phyloP scores from a whole-genome alignment of 2,888 invertebrate genomes.

The Tetramorium bicarinatum region DNA sequence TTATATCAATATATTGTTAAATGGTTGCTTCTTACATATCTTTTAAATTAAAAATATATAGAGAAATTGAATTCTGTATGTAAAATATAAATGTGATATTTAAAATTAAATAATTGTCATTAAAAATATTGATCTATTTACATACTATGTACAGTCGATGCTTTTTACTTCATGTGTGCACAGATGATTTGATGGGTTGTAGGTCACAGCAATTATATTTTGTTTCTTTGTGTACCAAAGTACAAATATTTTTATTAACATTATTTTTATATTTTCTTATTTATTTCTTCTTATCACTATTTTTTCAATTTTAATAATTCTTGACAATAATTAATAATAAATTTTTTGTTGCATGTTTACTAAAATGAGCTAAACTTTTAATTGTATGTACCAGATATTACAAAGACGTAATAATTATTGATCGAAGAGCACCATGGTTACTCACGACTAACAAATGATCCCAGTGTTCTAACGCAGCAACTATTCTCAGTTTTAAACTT shows the following conservation, averaged over 20 bases:
- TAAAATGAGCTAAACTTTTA: background rate
- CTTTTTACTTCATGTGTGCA: background rate
- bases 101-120: background rate
- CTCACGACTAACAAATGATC: background rate
- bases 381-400: background rate
- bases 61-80: background rate
- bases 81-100: background rate
- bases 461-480: background rate
- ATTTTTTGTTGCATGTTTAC: background rate
- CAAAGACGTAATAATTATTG: background rate
- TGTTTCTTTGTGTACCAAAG: background rate
- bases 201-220: background rate
- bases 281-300: background rate
- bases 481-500: background rate
- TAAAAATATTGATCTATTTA: background rate
- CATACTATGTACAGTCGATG: background rate
- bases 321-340: background rate
- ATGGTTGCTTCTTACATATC: too few species aligned
- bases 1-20: too few species aligned
- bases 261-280: background rate
- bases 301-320: background rate
- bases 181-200: background rate
- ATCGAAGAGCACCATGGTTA: constrained; percentile 20
- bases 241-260: background rate
- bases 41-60: too few species aligned